Percentiles rank a stretch among this genome's conserved stretches.
Evolutionary conservation across 2,888 invertebrate species (phyloP).

Genomic region (Dysmachus trigonus): DNA sequence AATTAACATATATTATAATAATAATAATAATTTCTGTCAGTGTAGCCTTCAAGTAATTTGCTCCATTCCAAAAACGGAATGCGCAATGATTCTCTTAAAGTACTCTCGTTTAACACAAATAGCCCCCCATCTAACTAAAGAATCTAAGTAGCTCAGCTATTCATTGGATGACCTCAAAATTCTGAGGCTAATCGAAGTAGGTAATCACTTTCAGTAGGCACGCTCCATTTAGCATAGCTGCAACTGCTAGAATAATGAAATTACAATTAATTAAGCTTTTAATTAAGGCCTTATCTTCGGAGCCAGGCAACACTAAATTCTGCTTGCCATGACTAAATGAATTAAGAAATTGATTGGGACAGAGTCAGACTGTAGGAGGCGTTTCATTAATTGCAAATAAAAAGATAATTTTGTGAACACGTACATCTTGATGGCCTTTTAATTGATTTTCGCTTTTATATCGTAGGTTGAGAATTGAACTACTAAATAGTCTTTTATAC

Average conservation of each 20-base stretch:
- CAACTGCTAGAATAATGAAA: conserved; percentile 4
- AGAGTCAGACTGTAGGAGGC: background rate
- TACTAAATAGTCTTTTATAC: background rate
- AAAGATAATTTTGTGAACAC: background rate
- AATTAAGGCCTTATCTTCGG: conserved; percentile 5
- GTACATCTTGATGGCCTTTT: background rate
- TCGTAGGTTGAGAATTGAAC: background rate
- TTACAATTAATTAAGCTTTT: conserved; percentile 25
- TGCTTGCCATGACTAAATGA: background rate
- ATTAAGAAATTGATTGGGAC: background rate
- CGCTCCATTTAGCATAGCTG: background rate
- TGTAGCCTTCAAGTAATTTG: background rate
- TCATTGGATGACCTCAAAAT: background rate
- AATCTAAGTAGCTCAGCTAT: background rate
- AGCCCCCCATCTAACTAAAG: background rate
- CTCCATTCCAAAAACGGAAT: background rate
- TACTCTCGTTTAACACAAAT: background rate
- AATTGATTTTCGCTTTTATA: background rate
- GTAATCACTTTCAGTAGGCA: background rate
- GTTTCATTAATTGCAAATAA: background rate
- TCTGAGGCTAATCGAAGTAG: background rate
- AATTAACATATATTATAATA: no score
- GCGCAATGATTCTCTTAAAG: background rate
- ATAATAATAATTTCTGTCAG: background rate
- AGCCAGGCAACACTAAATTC: background rate